Base-by-base conservation (phyloP, 2,797 vertebrate genomes). In the Gallinago nigripennis region DNA sequence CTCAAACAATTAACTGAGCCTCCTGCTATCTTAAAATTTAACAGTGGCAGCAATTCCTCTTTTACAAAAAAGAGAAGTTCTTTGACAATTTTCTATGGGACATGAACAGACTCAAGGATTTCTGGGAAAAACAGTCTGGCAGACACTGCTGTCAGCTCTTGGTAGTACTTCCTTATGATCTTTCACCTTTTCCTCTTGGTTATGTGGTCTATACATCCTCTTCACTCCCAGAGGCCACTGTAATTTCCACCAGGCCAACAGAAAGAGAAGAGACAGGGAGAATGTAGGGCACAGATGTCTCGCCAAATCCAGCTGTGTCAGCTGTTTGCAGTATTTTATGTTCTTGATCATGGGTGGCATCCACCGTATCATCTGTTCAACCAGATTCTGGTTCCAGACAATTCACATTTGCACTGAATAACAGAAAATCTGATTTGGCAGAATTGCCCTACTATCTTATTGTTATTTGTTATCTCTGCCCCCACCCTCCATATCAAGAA, bases 271-370 rank as follows among this genome's bases (percentile, higher is more conserved):
- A 88, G 72, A 58, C 58, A 83, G 20, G 21, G 45, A 75, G 30
- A 81, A 83, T 24, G 12, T 27, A 58, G 45, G 24, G 18, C n/a
- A 72, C 39, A 72, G 71, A 78, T 48, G 12, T 39, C 58, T 88
- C 58, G 60, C 72, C 91, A 96, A 84, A 91, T 63, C 68, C 31
- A 92, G 50, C 73, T 73, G 18, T 77, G 66, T 84, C 86, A 94
- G 66, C 56, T 71, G 9, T 72, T 95, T 86, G 70, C 82, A 92
- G 5, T 37, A 84, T 21, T 53, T 73, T 31, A 46, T 46, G 30
- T 50, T 63, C 41, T 77, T 61, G 73, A 88, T 43, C 71, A 86
- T 82, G 64, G 83, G 45, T 80, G 88, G 68, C 86, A 92, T 76
- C 77, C 58, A 80, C 64, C 16, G 2, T 31, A 88, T 76, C 51